Conservation (phyloP, 2,797 vertebrate genomes). For the Tachyglossus aculeatus region DNA sequence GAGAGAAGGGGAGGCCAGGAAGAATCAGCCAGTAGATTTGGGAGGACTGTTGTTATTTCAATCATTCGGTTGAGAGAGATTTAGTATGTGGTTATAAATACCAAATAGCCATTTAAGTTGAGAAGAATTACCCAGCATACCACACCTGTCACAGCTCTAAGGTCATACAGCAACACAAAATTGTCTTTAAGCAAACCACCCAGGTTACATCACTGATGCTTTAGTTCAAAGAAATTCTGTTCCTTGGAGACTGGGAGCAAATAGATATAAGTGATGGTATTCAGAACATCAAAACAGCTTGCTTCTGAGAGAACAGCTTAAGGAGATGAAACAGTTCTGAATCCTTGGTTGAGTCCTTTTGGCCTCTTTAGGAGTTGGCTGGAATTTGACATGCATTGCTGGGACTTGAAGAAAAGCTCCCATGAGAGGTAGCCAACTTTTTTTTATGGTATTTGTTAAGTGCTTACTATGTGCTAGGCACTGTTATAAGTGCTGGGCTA, state of each 20-base stretch:
- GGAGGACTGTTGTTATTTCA: no score
- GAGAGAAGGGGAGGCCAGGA: no score
- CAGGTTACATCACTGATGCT: constrained; percentile 55
- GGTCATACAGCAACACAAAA: constrained; percentile 36
- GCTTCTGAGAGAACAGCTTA: constrained; percentile 53
- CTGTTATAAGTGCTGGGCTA: no score
- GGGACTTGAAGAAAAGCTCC: constrained; percentile 43
- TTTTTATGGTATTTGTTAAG: no score
- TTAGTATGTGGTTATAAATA: no score
- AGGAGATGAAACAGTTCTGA: constrained; percentile 56
- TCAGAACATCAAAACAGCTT: constrained; percentile 50
- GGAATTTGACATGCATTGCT: constrained; percentile 43
- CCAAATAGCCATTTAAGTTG: constrained; percentile 13
- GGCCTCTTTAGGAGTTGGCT: constrained; percentile 39
- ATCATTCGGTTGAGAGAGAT: no score
- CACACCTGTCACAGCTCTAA: constrained; percentile 32
- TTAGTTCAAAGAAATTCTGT: constrained; percentile 53
- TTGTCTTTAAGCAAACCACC: constrained; percentile 59
- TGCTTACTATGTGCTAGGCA: no score
- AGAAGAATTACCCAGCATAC: constrained; percentile 40
- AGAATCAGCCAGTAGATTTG: no score
- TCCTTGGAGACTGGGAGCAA: constrained; percentile 32
- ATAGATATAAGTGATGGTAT: constrained; percentile 57
- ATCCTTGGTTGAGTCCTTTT: constrained; percentile 52
- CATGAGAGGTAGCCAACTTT: constrained; percentile 14